A percentile compares a stretch with the other conserved stretches of the same genome.
phyloP scores from a whole-genome alignment of 1,140 invertebrate genomes.

The Harlomillsia oculata region DNA sequence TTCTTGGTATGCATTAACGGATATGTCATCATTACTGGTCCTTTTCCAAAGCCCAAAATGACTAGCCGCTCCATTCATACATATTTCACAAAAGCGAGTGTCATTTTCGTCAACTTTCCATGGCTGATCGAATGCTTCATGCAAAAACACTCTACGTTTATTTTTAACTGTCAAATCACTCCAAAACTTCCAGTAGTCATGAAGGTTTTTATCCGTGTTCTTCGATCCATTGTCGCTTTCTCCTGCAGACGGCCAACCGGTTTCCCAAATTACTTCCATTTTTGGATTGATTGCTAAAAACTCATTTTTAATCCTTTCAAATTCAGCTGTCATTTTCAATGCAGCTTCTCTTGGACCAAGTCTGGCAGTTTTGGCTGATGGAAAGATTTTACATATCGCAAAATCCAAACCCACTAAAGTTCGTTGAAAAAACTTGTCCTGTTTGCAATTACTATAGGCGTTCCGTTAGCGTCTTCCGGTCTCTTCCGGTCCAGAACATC shows the following conservation, averaged over 20 bases:
- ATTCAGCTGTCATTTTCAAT: too few relatives aligned
- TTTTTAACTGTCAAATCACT: background rate
- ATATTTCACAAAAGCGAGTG: background rate
- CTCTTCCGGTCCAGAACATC: too few relatives aligned
- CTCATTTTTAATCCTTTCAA: background rate
- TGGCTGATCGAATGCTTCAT: constrained; percentile 24
- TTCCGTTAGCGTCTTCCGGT: too few relatives aligned
- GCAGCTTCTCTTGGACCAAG: too few relatives aligned
- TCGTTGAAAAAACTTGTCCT: too few relatives aligned
- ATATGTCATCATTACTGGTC: too few relatives aligned
- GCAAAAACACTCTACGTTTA: constrained; percentile 14
- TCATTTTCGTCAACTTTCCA: constrained; percentile 5
- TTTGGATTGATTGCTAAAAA: background rate
- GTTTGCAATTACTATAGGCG: too few relatives aligned
- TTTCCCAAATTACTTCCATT: constrained; percentile 22
- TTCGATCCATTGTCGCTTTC: background rate
- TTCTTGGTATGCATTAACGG: too few relatives aligned
- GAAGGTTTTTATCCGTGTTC: constrained; percentile 12
- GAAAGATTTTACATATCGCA: too few relatives aligned
- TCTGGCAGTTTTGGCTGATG: too few relatives aligned
- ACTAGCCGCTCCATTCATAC: background rate
- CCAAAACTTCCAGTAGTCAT: constrained; percentile 8
- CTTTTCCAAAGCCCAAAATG: constrained; percentile 20
- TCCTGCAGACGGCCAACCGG: constrained; percentile 28
- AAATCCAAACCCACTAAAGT: too few relatives aligned